phyloP scores from a whole-genome alignment of 2,113 vertebrate genomes.

The Phyllostomus hastatus region DNA sequence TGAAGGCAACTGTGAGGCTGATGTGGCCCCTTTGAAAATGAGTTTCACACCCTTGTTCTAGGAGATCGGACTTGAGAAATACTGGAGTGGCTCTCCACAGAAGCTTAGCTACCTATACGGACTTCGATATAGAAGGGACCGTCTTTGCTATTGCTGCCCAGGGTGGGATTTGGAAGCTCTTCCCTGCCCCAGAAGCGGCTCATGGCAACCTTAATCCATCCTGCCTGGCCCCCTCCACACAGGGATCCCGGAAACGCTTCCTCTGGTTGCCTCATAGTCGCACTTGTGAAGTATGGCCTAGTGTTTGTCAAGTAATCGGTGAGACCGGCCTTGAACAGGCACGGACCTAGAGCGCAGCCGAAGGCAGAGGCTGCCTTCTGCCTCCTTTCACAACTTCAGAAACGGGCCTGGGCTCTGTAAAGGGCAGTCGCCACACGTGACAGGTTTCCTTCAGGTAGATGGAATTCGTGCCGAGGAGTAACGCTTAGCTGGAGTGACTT shows the following conservation, averaged over 20 bases:
- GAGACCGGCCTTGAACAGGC: neutral
- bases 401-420: neutral
- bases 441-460: neutral
- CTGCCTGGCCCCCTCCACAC: neutral
- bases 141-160: neutral
- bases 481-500: neutral
- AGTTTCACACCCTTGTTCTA: neutral
- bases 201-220: neutral
- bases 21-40: no score
- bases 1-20: no score
- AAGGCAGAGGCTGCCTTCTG: neutral
- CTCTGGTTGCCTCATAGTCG: neutral
- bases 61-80: neutral
- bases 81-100: no score
- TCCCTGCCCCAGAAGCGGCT: constrained; percentile 6
- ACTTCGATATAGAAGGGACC: neutral
- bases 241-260: neutral
- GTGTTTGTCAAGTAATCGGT: neutral
- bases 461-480: neutral
- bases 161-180: neutral
- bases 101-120: neutral
- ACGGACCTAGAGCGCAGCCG: neutral
- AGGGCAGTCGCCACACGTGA: rapidly evolving
- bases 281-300: neutral
- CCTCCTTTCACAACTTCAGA: neutral